These are phyloP conservation scores for Caenorhabditis sp. DNA, from an alignment of 2,888 invertebrate genomes.

Conservation along the genomic window DNA sequence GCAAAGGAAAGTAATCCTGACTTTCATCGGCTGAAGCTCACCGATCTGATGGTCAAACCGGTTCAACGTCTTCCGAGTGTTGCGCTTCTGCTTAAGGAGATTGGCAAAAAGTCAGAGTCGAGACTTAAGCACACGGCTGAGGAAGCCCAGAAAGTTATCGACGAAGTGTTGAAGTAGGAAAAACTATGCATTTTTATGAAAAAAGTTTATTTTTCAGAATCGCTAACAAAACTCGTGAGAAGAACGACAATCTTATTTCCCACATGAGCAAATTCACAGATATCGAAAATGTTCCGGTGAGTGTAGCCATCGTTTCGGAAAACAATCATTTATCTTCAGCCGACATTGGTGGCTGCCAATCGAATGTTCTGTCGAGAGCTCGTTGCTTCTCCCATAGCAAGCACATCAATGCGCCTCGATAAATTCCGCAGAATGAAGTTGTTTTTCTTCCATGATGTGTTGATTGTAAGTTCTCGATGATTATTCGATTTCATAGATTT, in stretches of 20 bases:
- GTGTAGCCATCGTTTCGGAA: constrained; percentile 75
- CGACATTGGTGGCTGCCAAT: constrained; percentile 68
- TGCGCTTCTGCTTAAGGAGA: constrained; percentile 89
- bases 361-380: constrained; percentile 65
- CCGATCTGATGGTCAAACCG: constrained; percentile 96
- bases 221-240: constrained; percentile 97
- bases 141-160: constrained; percentile 87
- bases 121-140: constrained; percentile 93
- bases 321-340: constrained; percentile 52
- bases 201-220: constrained; percentile 85
- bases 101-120: constrained; percentile 91
- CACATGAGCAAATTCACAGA: constrained; percentile 98
- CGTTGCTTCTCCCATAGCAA: constrained; percentile 52
- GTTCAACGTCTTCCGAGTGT: constrained; percentile 98
- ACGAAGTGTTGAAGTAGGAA: constrained; percentile 89
- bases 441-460: constrained; percentile 94
- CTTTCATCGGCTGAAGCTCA: constrained; percentile 95
- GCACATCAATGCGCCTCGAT: constrained; percentile 84
- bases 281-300: constrained; percentile 96
- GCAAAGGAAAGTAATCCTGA: constrained; percentile 88
- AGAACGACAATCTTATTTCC: constrained; percentile 95
- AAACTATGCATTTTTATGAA: constrained; percentile 85
- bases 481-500: not conserved
- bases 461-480: constrained; percentile 88
- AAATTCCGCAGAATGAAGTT: constrained; percentile 92